Evolutionary conservation across 92 coral and sea anemone species (phyloP).

Genomic region (Diadumene lineata): DNA sequence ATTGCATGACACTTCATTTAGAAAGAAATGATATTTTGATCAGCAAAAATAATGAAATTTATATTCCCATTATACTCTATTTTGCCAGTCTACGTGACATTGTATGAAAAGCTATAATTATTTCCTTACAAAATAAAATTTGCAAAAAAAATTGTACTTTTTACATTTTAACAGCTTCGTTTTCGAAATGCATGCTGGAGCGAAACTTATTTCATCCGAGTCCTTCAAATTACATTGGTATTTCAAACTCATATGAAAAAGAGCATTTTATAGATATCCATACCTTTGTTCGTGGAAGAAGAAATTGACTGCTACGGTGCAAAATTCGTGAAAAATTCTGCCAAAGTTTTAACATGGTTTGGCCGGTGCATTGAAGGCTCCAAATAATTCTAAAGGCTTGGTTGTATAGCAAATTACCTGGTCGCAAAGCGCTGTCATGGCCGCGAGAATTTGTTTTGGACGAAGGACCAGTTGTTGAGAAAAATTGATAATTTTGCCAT

Average conservation of each 20-base stretch:
- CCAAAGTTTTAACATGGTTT: background rate
- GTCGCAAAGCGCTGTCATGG: conserved; percentile 94
- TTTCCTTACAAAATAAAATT: no score
- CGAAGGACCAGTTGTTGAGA: conserved; percentile 12
- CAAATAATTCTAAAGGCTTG: conserved; percentile 27
- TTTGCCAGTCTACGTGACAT: no score
- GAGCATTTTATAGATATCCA: background rate
- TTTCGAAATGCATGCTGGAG: no score
- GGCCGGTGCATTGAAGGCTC: conserved; percentile 1
- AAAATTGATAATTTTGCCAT: background rate
- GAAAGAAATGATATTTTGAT: background rate
- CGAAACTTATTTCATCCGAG: no score
- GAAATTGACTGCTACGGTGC: background rate
- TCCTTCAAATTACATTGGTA: no score
- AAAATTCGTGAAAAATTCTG: background rate
- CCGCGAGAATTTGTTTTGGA: conserved; percentile 79
- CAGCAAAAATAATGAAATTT: background rate
- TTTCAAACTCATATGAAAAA: background rate
- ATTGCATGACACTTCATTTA: background rate
- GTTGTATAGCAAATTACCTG: conserved; percentile 40
- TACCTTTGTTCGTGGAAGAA: conserved; percentile 16
- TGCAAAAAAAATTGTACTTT: no score
- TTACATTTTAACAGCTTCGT: no score
- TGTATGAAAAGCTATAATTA: no score
- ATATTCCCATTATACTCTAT: background rate